Evolutionary conservation across 1,140 invertebrate genomes (phyloP), one percentile per base, ranked within the genome.

Genomic region (Lasioglossum albipes): DNA sequence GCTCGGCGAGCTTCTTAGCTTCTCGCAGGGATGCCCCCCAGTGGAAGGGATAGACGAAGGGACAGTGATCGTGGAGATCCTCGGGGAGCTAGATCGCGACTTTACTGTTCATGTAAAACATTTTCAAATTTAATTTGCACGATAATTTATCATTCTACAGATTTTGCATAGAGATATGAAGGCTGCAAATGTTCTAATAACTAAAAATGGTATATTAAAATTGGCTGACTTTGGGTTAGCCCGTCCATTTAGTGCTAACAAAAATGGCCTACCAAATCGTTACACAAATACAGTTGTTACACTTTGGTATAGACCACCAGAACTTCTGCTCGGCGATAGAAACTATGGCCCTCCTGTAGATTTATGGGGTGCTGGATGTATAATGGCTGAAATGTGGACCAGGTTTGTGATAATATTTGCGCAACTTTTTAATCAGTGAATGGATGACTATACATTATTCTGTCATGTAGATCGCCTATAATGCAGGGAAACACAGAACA

Each of bases 331-430:
- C 0, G 99, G 99, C 49, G 98, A 99, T 88, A 94, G 98, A 31
- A 98, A 99, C 93, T 99, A 99, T 92, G 98, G 98, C 0, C 97
- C 98, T 13, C 97, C 98, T 0, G 98, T 99, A 42, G 99, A 99
- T 94, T 95, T 99, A 92, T 99, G 99, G 99, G 98, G 98, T 16
- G 98, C 98, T 42, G 99, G 99, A 0, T 99, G 99, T 90, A 99
- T 99, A 62, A 99, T 99, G 98, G 98, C 98, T 0, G 98, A 99
- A 94, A 98, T 99, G 97, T 99, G 99, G 99, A 99, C 98, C 0
- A 94, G 98, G 81, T 90, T 81, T 95, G 94, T 95, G 96, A 90
- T 89, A 22, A 70, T 22, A 12, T 52, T 20, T 16, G 3, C 10
- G 16, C 0, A 52, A 22, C 7, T 72, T 16, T 20, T 7, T 16